Base-by-base conservation (phyloP, 1,140 invertebrate genomes). In the Bombus superbus region DNA sequence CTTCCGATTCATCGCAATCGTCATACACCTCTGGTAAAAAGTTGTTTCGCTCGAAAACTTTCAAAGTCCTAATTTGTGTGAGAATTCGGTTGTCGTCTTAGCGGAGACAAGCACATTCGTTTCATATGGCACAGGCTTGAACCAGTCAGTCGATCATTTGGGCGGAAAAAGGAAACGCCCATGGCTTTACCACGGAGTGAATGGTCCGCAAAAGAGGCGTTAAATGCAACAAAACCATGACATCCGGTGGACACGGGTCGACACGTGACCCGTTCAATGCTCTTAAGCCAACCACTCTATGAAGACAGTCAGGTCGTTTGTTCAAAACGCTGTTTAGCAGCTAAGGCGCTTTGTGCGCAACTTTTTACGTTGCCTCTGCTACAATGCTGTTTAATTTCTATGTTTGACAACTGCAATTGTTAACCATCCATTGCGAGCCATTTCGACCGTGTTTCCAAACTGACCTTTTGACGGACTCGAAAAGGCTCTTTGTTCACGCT, bases 171-270 rank as follows among this genome's bases (percentile, higher is more conserved):
- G 92, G 91, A 92, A 91, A 93, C 93, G 92, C 92, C 94, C 90
- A 91, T 85, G 88, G 89, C 92, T 94, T 93, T 92, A 90, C 91
- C 84, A 32, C 83, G 83, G 68, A 64, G 57, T 89, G 91, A 92
- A 93, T 91, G 76, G 78, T 35, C 78, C 76, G 88, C 82, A 89
- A 81, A 92, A 92, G 81, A 93, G 91, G 92, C 88, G 91, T 86
- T 93, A 93, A 93, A 91, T 85, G 90, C 85, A 88, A 94, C 93
- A 93, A 94, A 94, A 92, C 92, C 88, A 87, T 92, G 90, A 92
- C 93, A 93, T 94, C 93, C 93, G 93, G 93, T 88, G 80, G 88
- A 87, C 94, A 94, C 92, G 92, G 82, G 93, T 88, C 92, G 93
- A 86, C 94, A 94, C 93, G 93, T 93, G 93, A 93, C 93, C 87